phyloP scores from a whole-genome alignment of 1,140 invertebrate genomes.

The Daktulosphaira vitifoliae region DNA sequence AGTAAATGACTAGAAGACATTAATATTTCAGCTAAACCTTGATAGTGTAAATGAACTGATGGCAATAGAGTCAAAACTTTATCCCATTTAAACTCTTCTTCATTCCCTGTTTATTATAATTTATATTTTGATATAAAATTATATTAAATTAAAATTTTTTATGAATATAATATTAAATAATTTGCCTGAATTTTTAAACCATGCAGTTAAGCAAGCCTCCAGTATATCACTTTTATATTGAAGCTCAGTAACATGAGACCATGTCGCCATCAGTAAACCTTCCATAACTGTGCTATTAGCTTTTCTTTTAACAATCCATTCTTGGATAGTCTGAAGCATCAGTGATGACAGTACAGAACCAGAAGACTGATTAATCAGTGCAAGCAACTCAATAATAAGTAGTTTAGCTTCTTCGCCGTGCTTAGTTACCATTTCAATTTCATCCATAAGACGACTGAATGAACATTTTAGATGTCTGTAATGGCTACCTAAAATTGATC shows the following conservation, averaged over 20 bases:
- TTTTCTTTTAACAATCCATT: conserved; percentile 44
- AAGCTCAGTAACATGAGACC: conserved; percentile 44
- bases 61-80: conserved; percentile 44
- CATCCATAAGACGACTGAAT: conserved; percentile 50
- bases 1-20: conserved; percentile 46
- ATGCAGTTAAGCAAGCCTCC: conserved; percentile 47
- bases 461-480: conserved; percentile 48
- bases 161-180: neutral
- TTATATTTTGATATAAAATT: neutral
- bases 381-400: conserved; percentile 44
- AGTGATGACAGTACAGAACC: conserved; percentile 37
- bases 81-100: conserved; percentile 42
- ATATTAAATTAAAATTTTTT: neutral
- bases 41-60: conserved; percentile 43
- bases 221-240: conserved; percentile 46
- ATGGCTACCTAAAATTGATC: conserved; percentile 47
- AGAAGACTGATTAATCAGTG: conserved; percentile 45
- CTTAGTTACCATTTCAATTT: conserved; percentile 51
- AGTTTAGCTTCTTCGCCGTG: conserved; percentile 45
- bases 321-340: conserved; percentile 37
- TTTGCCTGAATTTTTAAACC: conserved; percentile 45
- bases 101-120: conserved; percentile 22
- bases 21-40: conserved; percentile 44
- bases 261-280: conserved; percentile 45
- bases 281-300: conserved; percentile 45